phyloP scores from a whole-genome alignment of 2,888 invertebrate species.

The Incurvaria masculella region DNA sequence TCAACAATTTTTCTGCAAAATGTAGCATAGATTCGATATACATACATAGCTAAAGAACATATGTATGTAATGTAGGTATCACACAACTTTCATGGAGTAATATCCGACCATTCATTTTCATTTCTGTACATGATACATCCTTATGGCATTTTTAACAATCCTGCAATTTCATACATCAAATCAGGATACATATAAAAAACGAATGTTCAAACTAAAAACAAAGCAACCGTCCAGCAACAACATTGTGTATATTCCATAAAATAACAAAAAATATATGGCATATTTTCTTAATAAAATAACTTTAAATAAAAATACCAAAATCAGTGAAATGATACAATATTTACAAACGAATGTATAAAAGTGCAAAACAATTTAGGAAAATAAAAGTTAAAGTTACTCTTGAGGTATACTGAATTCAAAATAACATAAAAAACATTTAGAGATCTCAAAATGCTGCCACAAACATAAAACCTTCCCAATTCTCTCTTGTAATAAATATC shows the following conservation, averaged over 20 bases:
- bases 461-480: neutral
- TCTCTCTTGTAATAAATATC: conserved; percentile 47
- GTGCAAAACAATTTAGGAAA: neutral
- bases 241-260: conserved; percentile 26
- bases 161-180: too few relatives aligned
- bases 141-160: too few relatives aligned
- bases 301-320: conserved; percentile 24
- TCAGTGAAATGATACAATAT: conserved; percentile 47
- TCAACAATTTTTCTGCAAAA: too few relatives aligned
- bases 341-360: conserved; percentile 30
- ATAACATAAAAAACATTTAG: neutral
- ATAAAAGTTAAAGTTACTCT: too few relatives aligned
- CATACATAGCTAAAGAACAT: too few relatives aligned
- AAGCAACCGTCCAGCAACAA: conserved; percentile 13
- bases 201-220: conserved; percentile 5
- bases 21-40: too few relatives aligned
- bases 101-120: too few relatives aligned
- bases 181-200: conserved; percentile 24
- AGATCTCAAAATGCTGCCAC: neutral
- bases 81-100: too few relatives aligned
- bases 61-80: too few relatives aligned
- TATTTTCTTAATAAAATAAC: conserved; percentile 50
- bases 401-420: too few relatives aligned
- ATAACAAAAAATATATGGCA: conserved; percentile 42
- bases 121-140: too few relatives aligned